These are phyloP conservation scores for Heterodera filipjevi DNA, from an alignment of 2,888 invertebrate species.

Conservation along the genomic window DNA sequence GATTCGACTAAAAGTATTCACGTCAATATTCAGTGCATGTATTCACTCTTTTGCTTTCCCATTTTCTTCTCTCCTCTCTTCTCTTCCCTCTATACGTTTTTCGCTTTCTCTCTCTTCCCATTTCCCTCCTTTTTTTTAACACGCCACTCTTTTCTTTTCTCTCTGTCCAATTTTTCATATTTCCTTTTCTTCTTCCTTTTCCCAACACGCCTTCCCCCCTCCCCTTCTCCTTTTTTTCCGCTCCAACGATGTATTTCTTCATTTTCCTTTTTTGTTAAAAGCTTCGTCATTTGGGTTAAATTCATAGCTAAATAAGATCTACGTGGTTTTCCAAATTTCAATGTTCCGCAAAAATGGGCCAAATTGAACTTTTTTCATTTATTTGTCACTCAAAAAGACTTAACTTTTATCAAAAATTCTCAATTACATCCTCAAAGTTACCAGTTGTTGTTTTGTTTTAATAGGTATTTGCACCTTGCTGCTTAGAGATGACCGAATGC, in stretches of 20 bases:
- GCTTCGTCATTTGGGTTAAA: neutral
- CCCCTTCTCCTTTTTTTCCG: no score
- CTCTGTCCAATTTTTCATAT: neutral
- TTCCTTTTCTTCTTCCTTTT: neutral
- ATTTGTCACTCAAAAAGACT: no score
- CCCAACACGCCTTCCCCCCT: neutral
- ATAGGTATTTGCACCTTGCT: neutral
- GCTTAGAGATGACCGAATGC: neutral
- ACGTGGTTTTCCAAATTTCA: no score
- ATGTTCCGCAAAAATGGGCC: no score
- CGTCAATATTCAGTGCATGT: no score
- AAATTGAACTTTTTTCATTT: no score
- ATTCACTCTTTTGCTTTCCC: no score
- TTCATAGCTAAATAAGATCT: no score
- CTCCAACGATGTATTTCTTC: neutral
- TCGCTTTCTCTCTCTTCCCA: neutral
- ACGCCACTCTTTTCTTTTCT: neutral
- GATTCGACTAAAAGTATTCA: no score
- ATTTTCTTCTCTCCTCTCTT: neutral
- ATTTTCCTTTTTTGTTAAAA: neutral
- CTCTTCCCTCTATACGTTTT: neutral
- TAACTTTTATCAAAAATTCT: no score
- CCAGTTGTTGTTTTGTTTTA: no score
- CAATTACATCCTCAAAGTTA: no score
- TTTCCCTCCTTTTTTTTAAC: neutral